Conservation (phyloP, 2,113 vertebrate genomes). For the Dromaius novaehollandiae region DNA sequence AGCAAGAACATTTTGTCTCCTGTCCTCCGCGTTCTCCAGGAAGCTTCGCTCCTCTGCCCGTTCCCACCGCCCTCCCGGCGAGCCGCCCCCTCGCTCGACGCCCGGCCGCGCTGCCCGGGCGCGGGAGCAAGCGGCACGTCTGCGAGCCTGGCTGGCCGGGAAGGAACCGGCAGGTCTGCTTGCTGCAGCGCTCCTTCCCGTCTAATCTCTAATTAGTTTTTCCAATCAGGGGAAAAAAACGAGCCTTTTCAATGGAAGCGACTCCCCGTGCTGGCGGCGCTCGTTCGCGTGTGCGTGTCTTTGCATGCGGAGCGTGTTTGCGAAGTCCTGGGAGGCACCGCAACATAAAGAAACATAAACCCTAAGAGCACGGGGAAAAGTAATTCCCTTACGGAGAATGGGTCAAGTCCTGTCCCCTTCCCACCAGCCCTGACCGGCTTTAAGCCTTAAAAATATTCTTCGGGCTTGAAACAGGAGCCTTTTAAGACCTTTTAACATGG, state of each 20-base stretch:
- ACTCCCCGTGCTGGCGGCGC: fast-evolving
- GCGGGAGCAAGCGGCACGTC: neutral
- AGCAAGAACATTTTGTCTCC: slow-evolving; percentile 73
- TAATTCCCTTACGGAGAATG: fast-evolving
- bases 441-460: neutral
- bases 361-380: neutral
- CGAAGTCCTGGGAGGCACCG: neutral
- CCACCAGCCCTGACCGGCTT: too few species aligned
- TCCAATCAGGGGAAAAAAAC: neutral
- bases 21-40: slow-evolving; percentile 63
- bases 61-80: neutral
- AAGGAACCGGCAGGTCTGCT: neutral
- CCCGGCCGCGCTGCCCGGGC: neutral
- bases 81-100: too few species aligned
- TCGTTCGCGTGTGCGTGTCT: fast-evolving
- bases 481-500: neutral
- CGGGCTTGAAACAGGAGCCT: neutral
- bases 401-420: neutral
- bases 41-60: neutral
- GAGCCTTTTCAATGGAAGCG: neutral
- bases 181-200: neutral
- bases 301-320: fast-evolving
- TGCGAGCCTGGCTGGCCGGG: neutral
- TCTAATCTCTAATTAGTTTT: neutral
- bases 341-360: neutral